Base-by-base conservation (phyloP, 2,888 invertebrate genomes). In the Nymphalis polychloros region DNA sequence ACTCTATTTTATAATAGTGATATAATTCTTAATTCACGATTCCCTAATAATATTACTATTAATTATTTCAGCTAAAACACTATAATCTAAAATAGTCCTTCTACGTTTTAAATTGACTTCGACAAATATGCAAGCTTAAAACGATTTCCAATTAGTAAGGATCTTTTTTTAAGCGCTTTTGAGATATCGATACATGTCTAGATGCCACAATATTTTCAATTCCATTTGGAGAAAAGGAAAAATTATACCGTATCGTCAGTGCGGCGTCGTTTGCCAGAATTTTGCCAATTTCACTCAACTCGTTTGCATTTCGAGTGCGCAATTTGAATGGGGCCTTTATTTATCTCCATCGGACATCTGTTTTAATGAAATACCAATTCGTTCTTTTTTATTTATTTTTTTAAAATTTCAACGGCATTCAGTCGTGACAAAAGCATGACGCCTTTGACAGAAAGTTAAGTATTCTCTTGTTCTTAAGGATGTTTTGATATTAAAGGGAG, bases 291-390 rank as follows among this genome's bases (percentile, higher is more conserved):
- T 81, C 80, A 76, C 79, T 78, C 75, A 77, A 77, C 82, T 85
- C 83, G 85, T 89, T 89, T 88, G 84, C 85, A 87, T 89, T 85
- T 84, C 82, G 79, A 84, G 83, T 81, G 82, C 80, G 79, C 79
- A 76, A 76, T 77, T 76, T 57, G 74, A 75, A 81, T 81, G 79
- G 80, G 76, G 81, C 81, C 81, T 84, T 80, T 83, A 83, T 84
- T 87, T 60, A 60, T 47, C 83, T 82, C 80, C 77, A 77, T 59
- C 76, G 76, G 82, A 81, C 84, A 84, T 80, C 79, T 87, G 86
- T 88, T 84, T 85, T 85, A 87, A 86, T 80, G 80, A 85, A 84
- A 55, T 55, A 55, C 53, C 16, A 31, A 55, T 55, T 81, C 81
- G 84, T 81, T 81, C 84, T 64, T 47, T 84, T 85, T 86, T 47